Percentiles rank a stretch among this genome's conserved stretches.
Conservation (phyloP, 2,888 invertebrate genomes). For the Drosophila colorata region DNA sequence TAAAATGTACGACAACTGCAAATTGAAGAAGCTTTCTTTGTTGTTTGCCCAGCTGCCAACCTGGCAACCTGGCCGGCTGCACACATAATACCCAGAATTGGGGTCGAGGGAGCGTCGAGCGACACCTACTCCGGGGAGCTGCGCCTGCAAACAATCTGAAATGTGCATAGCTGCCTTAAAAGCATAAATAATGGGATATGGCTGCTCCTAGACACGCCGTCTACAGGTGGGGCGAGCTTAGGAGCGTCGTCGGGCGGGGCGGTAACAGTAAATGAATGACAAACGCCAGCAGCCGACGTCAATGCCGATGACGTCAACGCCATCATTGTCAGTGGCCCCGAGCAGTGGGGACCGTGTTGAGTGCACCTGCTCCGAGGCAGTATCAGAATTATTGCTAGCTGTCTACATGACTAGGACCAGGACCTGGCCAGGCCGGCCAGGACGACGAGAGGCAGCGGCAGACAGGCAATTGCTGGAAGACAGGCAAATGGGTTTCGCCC, state of each 20-base stretch:
- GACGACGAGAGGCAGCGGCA: slow-evolving; percentile 5
- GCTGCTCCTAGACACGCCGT: slow-evolving; percentile 7
- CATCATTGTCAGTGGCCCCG: slow-evolving; percentile 64
- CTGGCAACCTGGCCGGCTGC: slow-evolving; percentile 38
- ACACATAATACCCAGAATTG: slow-evolving; percentile 17
- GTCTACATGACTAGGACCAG: slow-evolving; percentile 69
- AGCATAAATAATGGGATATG: slow-evolving; percentile 72
- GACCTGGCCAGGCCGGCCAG: slow-evolving; percentile 1
- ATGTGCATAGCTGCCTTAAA: slow-evolving; percentile 64
- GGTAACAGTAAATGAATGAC: slow-evolving; percentile 73
- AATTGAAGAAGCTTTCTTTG: slow-evolving; percentile 69
- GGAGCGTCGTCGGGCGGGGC: neutral
- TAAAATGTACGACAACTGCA: slow-evolving; percentile 81
- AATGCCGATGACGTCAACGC: slow-evolving; percentile 79
- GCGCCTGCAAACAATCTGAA: slow-evolving; percentile 38
- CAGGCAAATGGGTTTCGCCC: slow-evolving; percentile 70
- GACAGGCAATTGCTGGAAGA: slow-evolving; percentile 28
- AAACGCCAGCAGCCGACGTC: slow-evolving; percentile 63
- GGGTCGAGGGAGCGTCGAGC: slow-evolving; percentile 18
- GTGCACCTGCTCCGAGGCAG: slow-evolving; percentile 46
- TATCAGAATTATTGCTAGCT: slow-evolving; percentile 75
- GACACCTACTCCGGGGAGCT: slow-evolving; percentile 8
- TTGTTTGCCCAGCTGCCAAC: slow-evolving; percentile 3
- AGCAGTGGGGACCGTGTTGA: slow-evolving; percentile 42
- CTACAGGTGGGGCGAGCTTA: neutral